These are phyloP conservation scores for Zaprionus bogoriensis DNA, from an alignment of 2,888 invertebrate species.

Conservation along the genomic window DNA sequence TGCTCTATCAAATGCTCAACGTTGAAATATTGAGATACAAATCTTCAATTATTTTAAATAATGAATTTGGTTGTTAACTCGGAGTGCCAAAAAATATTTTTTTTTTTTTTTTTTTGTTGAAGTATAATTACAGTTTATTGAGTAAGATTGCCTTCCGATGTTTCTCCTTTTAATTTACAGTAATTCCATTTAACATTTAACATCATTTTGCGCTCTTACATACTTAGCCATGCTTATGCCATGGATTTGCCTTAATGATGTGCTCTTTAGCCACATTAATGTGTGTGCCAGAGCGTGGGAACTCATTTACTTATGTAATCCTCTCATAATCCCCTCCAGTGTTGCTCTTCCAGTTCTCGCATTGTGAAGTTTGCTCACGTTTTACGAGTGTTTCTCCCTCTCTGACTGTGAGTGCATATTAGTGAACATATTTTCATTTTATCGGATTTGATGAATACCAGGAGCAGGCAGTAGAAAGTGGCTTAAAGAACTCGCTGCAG, in stretches of 20 bases:
- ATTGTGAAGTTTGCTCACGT: constrained; percentile 40
- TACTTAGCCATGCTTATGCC: not conserved
- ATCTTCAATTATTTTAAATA: no score
- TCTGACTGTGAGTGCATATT: not conserved
- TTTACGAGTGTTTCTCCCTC: constrained; percentile 9
- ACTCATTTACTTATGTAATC: constrained; percentile 48
- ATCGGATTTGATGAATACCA: not conserved
- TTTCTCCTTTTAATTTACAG: constrained; percentile 20
- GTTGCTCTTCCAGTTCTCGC: constrained; percentile 30
- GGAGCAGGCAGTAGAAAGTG: not conserved
- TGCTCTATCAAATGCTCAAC: no score
- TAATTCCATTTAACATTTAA: constrained; percentile 27
- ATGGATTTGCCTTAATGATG: constrained; percentile 39
- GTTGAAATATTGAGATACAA: no score
- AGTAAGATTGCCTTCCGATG: not conserved
- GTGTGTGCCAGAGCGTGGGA: constrained; percentile 10
- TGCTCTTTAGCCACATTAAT: constrained; percentile 51
- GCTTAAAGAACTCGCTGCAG: not conserved
- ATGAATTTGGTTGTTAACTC: no score
- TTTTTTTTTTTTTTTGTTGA: no score
- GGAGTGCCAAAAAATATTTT: no score
- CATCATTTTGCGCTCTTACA: constrained; percentile 8
- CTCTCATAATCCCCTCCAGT: constrained; percentile 26
- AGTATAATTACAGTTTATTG: not conserved
- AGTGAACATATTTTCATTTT: not conserved